These are phyloP conservation scores for Lagodon rhomboides DNA, from an alignment of 2,797 vertebrate genomes.

Conservation along the genomic window DNA sequence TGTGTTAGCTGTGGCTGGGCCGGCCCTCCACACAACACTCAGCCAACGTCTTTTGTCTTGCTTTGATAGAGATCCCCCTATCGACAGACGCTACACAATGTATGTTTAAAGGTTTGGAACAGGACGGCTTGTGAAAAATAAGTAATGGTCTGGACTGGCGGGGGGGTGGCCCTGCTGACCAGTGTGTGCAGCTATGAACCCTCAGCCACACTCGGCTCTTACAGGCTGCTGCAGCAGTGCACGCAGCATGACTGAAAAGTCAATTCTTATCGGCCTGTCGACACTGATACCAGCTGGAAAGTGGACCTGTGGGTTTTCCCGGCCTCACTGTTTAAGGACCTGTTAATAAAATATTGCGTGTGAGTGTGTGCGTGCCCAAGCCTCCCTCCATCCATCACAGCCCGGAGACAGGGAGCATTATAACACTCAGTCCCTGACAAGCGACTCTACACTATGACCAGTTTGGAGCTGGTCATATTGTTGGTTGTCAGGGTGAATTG, in stretches of 20 bases:
- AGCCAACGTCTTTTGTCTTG: too few species aligned
- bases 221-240: slow-evolving; percentile 19
- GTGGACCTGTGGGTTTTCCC: slow-evolving; percentile 23
- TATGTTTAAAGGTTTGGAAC: too few species aligned
- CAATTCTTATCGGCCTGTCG: slow-evolving; percentile 37
- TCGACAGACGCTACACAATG: too few species aligned
- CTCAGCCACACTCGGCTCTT: slow-evolving; percentile 24
- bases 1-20: too few species aligned
- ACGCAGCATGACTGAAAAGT: slow-evolving; percentile 30
- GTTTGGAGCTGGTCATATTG: slow-evolving; percentile 60
- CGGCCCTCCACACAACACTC: too few species aligned
- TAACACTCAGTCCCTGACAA: slow-evolving; percentile 46
- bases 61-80: too few species aligned
- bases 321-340: slow-evolving; percentile 36
- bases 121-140: not conserved
- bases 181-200: slow-evolving; percentile 8
- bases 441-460: slow-evolving; percentile 25
- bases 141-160: not conserved
- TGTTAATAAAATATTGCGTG: slow-evolving; percentile 49
- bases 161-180: not conserved
- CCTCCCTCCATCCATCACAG: slow-evolving; percentile 31
- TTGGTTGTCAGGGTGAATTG: slow-evolving; percentile 70
- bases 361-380: not conserved
- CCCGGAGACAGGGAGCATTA: slow-evolving; percentile 37
- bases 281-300: slow-evolving; percentile 34